phyloP scores from a whole-genome alignment of 2,797 vertebrate species.

The Parotocinclus haroldoi region DNA sequence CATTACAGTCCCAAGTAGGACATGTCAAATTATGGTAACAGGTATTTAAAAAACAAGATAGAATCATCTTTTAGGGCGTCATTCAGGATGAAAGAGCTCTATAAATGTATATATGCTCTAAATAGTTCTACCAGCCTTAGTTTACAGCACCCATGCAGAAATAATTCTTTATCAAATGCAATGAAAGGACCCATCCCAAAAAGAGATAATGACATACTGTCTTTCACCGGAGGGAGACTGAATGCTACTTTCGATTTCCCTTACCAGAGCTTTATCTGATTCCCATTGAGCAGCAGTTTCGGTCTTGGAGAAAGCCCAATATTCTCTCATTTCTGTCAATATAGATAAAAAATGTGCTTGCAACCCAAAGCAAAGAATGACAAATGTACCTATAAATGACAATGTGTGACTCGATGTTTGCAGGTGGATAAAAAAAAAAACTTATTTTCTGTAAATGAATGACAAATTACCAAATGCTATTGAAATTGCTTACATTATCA shows the following conservation, averaged over 20 bases:
- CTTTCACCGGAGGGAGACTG: conserved; percentile 15
- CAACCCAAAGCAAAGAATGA: conserved; percentile 10
- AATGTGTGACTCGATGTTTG: neutral
- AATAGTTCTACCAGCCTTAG: no score
- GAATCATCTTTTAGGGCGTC: no score
- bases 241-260: conserved; percentile 23
- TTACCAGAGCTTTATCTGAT: conserved; percentile 30
- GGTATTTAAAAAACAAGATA: no score
- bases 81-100: no score
- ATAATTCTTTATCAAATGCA: conserved; percentile 19
- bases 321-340: conserved; percentile 20
- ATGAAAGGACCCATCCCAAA: conserved; percentile 23
- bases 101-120: no score
- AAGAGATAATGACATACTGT: conserved; percentile 10
- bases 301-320: conserved; percentile 8
- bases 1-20: no score
- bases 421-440: conserved; percentile 28
- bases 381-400: conserved; percentile 18
- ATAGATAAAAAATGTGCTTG: neutral
- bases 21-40: no score
- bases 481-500: conserved; percentile 29
- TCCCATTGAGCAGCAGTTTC: conserved; percentile 21
- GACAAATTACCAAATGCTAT: conserved; percentile 37
- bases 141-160: neutral
- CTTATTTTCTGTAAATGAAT: conserved; percentile 23